Base-by-base conservation (phyloP, 2,113 vertebrate genomes). In the Trematocara macrostoma region DNA sequence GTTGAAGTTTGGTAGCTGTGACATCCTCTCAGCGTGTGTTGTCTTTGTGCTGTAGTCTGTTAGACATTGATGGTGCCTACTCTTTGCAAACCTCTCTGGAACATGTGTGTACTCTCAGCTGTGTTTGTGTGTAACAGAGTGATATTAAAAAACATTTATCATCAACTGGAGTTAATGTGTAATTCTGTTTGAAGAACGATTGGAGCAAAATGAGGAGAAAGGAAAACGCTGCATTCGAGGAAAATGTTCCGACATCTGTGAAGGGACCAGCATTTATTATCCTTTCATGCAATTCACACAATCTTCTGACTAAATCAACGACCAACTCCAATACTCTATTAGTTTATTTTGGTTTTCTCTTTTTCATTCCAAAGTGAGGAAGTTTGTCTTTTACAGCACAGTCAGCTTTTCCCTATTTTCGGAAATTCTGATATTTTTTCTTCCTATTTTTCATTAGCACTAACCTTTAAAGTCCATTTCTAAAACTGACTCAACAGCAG, bases 11-110 rank as follows among this genome's bases (percentile, higher is more conserved):
- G 9, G 79, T 23, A 59, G 2, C 26, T 64, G 47, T 76, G 40
- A 18, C 11, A 59, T 81, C 15, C 78, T 78, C 3, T 88, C 61
- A 88, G 89, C 93, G 94, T 94, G 93, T 90, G 59, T 79, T 83
- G 85, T 71, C 80, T 85, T 34, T 83, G 57, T 90, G 71, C 40
- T 84, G 15, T 81, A 11, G 4, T 79, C 23, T 82, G 79, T 78
- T 90, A 71, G 76, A 81, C 61, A 26, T 34, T 3, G n/a, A 74
- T 23, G 5, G 74, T 55, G 81, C 79, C 83, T 89, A 56, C 67
- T 87, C 47, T 88, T 82, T 85, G 53, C 88, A 51, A 79, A 76
- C 81, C 76, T 11, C 67, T 89, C 42, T 82, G 47, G 40, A 82
- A 61, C 4, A 23, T 86, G 71, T 82, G 74, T 84, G 51, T 81